Evolutionary conservation across 92 coral and sea anemone species (phyloP), one percentile per base, ranked within the genome.

Genomic region (Epizoanthus fatuus): DNA sequence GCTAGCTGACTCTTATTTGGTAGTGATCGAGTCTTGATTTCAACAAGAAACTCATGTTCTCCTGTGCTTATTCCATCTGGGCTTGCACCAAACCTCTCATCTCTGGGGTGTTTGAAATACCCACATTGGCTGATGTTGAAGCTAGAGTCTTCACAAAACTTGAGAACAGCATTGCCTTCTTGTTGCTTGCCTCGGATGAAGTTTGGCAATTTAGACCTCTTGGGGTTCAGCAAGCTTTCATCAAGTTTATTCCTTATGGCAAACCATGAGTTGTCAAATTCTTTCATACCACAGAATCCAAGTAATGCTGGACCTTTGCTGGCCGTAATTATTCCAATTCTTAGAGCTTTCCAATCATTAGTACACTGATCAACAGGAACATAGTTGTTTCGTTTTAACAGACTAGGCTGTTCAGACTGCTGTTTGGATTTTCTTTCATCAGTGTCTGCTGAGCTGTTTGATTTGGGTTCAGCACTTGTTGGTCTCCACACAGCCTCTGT

Each of bases 1-100:
- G 84, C 79, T 68, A 88, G 88, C 86, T 87, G 72, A 68, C 68
- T 88, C 74, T 67, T 82, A 58, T 59, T 88, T 40, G 92, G 85
- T 57, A 88, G 83, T 72, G 92, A 88, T 57, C 72, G 72, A 25
- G 88, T 83, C 60, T 75, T 76, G 73, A 83, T 68, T 82, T 83
- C 92, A n/a, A 83, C 88, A 13, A 85, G 63, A 55, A 71, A 80
- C 32, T 84, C 77, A 19, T 64, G 73, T 38, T 73, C 74, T 52
- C 81, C 81, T 38, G 74, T 40, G 74, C 81, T 74, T 49, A 70
- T 55, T 65, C 85, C 92, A 68, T 88, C 92, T 45, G 92, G 89
- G 67, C 92, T 89, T 44, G 93, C 86, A 42, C 93, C 93, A 89
- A 78, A 76, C 45, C 90, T 44, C 73, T 78, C 57, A 59, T 89